phyloP scores from a whole-genome alignment of 1,140 invertebrate species.

The Nixonia krombeini region DNA sequence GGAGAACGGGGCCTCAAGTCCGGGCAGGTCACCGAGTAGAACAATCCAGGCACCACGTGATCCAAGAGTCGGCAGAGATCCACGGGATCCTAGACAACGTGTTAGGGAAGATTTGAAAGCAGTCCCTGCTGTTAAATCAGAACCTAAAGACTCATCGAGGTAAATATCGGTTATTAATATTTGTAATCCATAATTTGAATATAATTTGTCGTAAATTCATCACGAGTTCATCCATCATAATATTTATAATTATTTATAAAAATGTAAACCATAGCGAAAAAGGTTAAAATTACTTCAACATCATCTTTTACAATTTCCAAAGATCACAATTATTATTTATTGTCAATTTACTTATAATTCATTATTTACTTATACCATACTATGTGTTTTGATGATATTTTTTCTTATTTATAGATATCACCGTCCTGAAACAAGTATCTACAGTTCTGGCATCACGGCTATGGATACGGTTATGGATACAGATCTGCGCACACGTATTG shows the following conservation, averaged over 20 bases:
- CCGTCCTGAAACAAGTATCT: slow-evolving; percentile 65
- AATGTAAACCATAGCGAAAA: too few relatives aligned
- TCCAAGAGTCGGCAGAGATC: slow-evolving; percentile 53
- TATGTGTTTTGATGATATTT: not conserved
- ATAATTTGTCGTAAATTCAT: too few relatives aligned
- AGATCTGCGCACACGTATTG: slow-evolving; percentile 59
- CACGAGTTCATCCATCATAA: too few relatives aligned
- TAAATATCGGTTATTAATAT: too few relatives aligned
- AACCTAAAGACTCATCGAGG: slow-evolving; percentile 53
- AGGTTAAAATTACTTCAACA: too few relatives aligned
- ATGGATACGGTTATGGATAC: slow-evolving; percentile 61
- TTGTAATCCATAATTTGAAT: too few relatives aligned
- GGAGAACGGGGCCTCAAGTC: slow-evolving; percentile 44
- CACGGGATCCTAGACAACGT: slow-evolving; percentile 35
- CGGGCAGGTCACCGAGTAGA: slow-evolving; percentile 46
- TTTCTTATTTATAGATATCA: slow-evolving; percentile 35
- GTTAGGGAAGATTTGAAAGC: slow-evolving; percentile 43
- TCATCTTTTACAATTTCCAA: too few relatives aligned
- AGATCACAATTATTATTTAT: too few relatives aligned
- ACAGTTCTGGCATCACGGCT: slow-evolving; percentile 65
- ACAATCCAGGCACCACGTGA: slow-evolving; percentile 22
- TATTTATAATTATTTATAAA: too few relatives aligned
- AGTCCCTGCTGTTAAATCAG: slow-evolving; percentile 28
- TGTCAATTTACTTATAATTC: too few relatives aligned
- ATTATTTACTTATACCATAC: too few relatives aligned